phyloP scores from a whole-genome alignment of 2,113 vertebrate genomes.

The Larimichthys polyactis region DNA sequence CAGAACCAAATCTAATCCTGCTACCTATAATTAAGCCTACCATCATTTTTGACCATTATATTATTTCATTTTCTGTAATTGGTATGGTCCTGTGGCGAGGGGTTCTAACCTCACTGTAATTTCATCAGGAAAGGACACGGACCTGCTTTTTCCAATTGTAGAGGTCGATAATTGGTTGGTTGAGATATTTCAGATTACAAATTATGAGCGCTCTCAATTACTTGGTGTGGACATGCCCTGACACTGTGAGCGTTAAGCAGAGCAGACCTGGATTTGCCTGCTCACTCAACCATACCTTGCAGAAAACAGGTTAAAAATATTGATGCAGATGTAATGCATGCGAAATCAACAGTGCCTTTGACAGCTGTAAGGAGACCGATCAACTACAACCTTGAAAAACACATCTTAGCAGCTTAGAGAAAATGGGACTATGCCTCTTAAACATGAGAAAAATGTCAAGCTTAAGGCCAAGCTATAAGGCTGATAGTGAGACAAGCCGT shows the following conservation, averaged over 20 bases:
- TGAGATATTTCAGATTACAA: background rate
- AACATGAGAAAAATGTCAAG: conserved; percentile 62
- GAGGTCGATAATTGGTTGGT: background rate
- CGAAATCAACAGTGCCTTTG: conserved; percentile 44
- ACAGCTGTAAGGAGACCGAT: conserved; percentile 43
- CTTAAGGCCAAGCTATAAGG: conserved; percentile 31
- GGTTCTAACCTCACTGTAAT: background rate
- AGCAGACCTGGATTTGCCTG: conserved; percentile 7
- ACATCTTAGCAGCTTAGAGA: conserved; percentile 48
- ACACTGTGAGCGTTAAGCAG: conserved; percentile 4
- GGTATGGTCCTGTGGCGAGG: background rate
- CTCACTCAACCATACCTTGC: conserved; percentile 29
- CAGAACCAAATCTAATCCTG: too few species aligned
- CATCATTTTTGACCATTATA: background rate
- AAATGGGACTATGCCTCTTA: conserved; percentile 52
- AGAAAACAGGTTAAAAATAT: conserved; percentile 38
- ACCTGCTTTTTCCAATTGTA: background rate
- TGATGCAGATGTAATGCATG: conserved; percentile 37
- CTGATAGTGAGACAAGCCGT: conserved; percentile 37
- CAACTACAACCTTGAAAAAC: conserved; percentile 49
- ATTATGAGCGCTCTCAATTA: conserved; percentile 5
- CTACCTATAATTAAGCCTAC: background rate
- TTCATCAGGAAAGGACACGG: background rate
- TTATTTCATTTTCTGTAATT: background rate
- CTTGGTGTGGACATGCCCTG: background rate